A percentile compares a stretch with the other conserved stretches of the same genome.
phyloP scores from a whole-genome alignment of 2,888 invertebrate species.

The Chirona hameri region DNA sequence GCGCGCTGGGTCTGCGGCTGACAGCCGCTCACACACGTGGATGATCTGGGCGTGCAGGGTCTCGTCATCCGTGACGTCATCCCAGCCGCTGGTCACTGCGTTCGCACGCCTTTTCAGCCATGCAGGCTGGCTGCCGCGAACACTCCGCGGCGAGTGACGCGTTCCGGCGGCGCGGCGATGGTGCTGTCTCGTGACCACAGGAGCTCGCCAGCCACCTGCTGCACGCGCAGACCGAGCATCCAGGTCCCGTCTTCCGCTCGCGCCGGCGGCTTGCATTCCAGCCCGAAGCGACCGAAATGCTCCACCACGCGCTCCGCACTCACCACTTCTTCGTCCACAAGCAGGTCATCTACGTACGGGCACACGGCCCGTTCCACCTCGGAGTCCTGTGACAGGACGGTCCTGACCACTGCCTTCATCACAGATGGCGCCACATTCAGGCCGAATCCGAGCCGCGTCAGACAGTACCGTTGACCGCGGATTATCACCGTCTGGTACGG shows the following conservation, averaged over 20 bases:
- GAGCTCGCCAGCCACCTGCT: not conserved
- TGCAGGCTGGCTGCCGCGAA: conserved; percentile 24
- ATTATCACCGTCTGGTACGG: conserved; percentile 32
- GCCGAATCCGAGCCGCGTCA: conserved; percentile 31
- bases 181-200: conserved; percentile 13
- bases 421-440: conserved; percentile 10
- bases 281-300: conserved; percentile 29
- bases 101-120: conserved; percentile 25
- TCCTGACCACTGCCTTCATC: conserved; percentile 26
- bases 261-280: conserved; percentile 23
- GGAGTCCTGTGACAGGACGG: conserved; percentile 28
- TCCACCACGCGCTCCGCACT: conserved; percentile 23
- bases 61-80: not conserved
- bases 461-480: conserved; percentile 31
- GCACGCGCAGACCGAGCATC: not conserved
- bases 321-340: conserved; percentile 32
- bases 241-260: conserved; percentile 27
- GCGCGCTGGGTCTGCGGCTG: not conserved
- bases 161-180: conserved; percentile 10
- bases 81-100: not conserved
- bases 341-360: conserved; percentile 33
- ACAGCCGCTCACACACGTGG: not conserved
- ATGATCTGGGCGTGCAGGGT: not conserved
- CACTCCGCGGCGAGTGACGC: too few species aligned
- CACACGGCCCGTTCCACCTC: conserved; percentile 8